A percentile compares a stretch with the other conserved stretches of the same genome.
Evolutionary conservation across 2,888 invertebrate species (phyloP).

Genomic region (Gymnoscelis rufifasciata): DNA sequence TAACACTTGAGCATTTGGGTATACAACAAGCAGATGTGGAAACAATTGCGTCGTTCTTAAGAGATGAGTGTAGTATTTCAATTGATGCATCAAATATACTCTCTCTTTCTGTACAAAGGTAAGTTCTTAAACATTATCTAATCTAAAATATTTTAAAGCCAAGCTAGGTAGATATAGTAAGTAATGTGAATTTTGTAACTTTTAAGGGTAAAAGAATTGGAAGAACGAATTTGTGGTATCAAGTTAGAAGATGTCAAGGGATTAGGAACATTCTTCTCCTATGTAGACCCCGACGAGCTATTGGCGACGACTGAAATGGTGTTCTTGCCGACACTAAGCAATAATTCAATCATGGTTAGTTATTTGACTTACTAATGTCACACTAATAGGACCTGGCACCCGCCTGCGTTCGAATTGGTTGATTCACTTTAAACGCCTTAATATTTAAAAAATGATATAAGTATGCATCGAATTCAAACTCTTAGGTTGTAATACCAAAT

Average conservation of each 20-base stretch:
- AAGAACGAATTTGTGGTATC: slow-evolving; percentile 19
- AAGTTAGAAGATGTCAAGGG: slow-evolving; percentile 29
- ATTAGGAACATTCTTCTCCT: slow-evolving; percentile 36
- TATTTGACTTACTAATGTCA: background rate
- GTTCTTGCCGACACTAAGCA: slow-evolving; percentile 23
- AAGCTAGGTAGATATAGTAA: too few relatives aligned
- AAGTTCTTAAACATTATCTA: background rate
- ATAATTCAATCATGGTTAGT: slow-evolving; percentile 19
- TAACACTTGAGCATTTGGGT: slow-evolving; percentile 12
- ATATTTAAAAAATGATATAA: too few relatives aligned
- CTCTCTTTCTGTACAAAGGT: slow-evolving; percentile 14
- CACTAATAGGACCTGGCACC: too few relatives aligned
- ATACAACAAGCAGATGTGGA: slow-evolving; percentile 5
- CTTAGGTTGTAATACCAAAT: too few relatives aligned
- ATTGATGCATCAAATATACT: slow-evolving; percentile 9
- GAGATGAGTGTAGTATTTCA: slow-evolving; percentile 8
- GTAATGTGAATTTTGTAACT: slow-evolving; percentile 9
- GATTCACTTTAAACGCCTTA: too few relatives aligned
- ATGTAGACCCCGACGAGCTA: slow-evolving; percentile 42
- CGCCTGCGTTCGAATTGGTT: too few relatives aligned
- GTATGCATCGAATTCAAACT: too few relatives aligned
- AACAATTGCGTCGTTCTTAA: slow-evolving; percentile 12
- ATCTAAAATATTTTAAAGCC: too few relatives aligned
- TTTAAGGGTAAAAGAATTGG: slow-evolving; percentile 32
- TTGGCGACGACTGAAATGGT: slow-evolving; percentile 37